Evolutionary conservation across 2,888 invertebrate species (phyloP).

Genomic region (Odiellus spinosus): DNA sequence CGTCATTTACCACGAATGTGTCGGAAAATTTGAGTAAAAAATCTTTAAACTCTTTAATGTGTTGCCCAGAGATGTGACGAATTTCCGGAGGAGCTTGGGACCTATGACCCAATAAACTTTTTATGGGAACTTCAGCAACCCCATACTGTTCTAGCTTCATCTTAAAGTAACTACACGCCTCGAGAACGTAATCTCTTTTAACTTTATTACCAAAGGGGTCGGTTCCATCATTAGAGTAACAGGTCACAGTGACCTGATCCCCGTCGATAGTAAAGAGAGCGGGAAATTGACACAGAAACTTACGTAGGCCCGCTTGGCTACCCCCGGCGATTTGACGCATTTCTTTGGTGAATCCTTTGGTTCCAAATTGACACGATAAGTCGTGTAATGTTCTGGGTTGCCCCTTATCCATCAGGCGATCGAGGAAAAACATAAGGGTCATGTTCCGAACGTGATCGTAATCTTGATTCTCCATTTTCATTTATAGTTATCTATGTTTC

Average conservation of each 20-base stretch:
- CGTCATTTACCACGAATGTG: slow-evolving; percentile 63
- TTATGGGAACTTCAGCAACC: slow-evolving; percentile 89
- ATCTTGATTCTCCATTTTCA: slow-evolving; percentile 71
- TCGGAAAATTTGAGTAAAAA: slow-evolving; percentile 70
- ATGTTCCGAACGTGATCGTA: slow-evolving; percentile 85
- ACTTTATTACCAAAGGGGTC: slow-evolving; percentile 9
- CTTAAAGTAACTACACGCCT: slow-evolving; percentile 94
- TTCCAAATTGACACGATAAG: slow-evolving; percentile 96
- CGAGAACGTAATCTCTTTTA: slow-evolving; percentile 67
- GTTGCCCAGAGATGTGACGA: slow-evolving; percentile 83
- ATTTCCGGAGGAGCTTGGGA: slow-evolving; percentile 81
- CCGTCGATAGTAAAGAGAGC: slow-evolving; percentile 87
- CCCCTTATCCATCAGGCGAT: slow-evolving; percentile 91
- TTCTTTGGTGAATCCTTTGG: slow-evolving; percentile 96
- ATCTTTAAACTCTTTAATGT: slow-evolving; percentile 82
- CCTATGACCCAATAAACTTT: slow-evolving; percentile 81
- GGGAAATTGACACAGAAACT: slow-evolving; percentile 91
- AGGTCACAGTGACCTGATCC: slow-evolving; percentile 38
- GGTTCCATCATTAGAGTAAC: slow-evolving; percentile 18
- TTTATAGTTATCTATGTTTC: not conserved
- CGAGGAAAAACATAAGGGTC: slow-evolving; percentile 95
- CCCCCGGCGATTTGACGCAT: slow-evolving; percentile 49
- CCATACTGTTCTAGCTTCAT: slow-evolving; percentile 90
- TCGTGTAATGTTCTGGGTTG: slow-evolving; percentile 91
- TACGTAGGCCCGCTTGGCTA: slow-evolving; percentile 88